Evolutionary conservation across 92 coral and sea anemone species (phyloP), one percentile per base, ranked within the genome.

Genomic region (Scolanthus callimorphus): DNA sequence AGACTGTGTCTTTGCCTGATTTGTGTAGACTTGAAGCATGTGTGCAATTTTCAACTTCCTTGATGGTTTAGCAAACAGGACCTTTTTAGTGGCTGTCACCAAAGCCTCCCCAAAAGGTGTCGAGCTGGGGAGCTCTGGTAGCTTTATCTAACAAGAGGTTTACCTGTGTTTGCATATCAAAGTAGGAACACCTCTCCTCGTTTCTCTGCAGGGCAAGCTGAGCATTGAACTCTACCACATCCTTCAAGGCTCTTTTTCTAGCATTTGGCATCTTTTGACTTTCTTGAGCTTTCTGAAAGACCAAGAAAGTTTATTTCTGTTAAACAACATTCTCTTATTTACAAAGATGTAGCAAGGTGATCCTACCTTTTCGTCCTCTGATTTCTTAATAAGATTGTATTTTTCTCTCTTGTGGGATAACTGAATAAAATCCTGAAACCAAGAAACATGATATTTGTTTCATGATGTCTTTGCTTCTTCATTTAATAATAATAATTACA

Each of bases 91-190:
- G n/a, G n/a, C n/a, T n/a, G n/a, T n/a, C n/a, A n/a, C n/a, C n/a
- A n/a, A n/a, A n/a, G n/a, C n/a, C n/a, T n/a, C n/a, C n/a, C n/a
- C n/a, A n/a, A n/a, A n/a, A n/a, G n/a, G n/a, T n/a, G n/a, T n/a
- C n/a, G n/a, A n/a, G n/a, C n/a, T n/a, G n/a, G n/a, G n/a, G n/a
- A n/a, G n/a, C n/a, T n/a, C n/a, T n/a, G n/a, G n/a, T n/a, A n/a
- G n/a, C n/a, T n/a, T n/a, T n/a, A n/a, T n/a, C n/a, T n/a, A n/a
- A n/a, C n/a, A n/a, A n/a, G n/a, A n/a, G n/a, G n/a, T 58, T 37
- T 52, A 87, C 95, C 73, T 92, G 98, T 47, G 98, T 92, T 67
- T 92, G 98, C 98, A 92, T 92, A 49, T 92, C 98, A 64, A 88
- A 92, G 70, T 92, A 92, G 0, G 98, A 92, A 27, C 92, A 83